phyloP scores from a whole-genome alignment of 2,888 invertebrate species.

The Mactromeris polynyma region DNA sequence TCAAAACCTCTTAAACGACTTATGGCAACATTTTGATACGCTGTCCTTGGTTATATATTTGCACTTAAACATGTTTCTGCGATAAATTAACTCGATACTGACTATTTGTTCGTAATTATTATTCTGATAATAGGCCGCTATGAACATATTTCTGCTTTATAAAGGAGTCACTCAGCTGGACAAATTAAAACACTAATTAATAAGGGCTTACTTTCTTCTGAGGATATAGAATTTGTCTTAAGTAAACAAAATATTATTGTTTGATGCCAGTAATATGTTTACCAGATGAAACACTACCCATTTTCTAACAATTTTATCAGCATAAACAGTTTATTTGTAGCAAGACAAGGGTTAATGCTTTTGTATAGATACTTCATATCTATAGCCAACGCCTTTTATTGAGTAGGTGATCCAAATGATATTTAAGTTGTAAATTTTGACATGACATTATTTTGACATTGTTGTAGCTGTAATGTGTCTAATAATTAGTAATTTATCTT shows the following conservation, averaged over 20 bases:
- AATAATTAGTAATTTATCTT: not conserved
- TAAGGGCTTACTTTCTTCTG: not conserved
- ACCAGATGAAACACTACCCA: not conserved
- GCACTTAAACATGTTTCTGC: too few species aligned
- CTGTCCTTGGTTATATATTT: too few species aligned
- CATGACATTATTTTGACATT: not conserved
- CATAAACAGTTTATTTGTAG: not conserved
- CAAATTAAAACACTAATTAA: not conserved
- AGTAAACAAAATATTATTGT: conserved; percentile 3
- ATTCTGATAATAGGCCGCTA: too few species aligned
- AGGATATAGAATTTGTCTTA: not conserved
- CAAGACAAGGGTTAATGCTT: conserved; percentile 11
- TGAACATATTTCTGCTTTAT: not conserved
- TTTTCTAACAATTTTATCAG: conserved; percentile 5
- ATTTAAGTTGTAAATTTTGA: not conserved
- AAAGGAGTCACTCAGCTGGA: not conserved
- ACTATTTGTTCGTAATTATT: too few species aligned
- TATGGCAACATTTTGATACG: too few species aligned
- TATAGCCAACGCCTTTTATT: conserved; percentile 9
- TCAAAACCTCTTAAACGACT: too few species aligned
- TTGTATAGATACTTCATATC: not conserved
- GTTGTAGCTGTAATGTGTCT: not conserved
- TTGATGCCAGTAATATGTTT: not conserved
- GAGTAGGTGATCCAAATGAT: not conserved
- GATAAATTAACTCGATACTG: too few species aligned